These are phyloP conservation scores for Enhydra lutris DNA, from an alignment of 2,113 vertebrate species.

Conservation along the genomic window DNA sequence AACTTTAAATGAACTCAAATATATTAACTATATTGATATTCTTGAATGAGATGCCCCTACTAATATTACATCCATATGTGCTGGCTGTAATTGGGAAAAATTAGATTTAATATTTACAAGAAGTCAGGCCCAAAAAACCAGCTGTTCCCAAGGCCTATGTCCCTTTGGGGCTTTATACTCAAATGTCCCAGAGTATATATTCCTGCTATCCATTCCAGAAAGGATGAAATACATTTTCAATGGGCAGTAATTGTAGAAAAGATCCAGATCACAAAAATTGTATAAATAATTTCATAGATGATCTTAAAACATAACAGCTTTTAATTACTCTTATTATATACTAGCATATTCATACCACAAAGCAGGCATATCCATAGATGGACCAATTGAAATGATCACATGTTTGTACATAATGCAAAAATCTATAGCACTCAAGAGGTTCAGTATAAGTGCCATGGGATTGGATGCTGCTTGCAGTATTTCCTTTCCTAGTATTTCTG, in stretches of 20 bases:
- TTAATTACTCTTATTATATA: neutral
- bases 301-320: neutral
- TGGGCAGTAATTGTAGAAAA: neutral
- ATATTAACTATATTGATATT: constrained; percentile 45
- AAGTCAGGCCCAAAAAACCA: neutral
- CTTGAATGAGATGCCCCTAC: constrained; percentile 43
- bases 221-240: neutral
- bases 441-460: neutral
- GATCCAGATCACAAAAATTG: neutral
- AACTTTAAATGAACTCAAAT: constrained; percentile 59
- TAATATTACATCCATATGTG: constrained; percentile 60
- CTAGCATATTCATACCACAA: neutral
- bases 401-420: constrained; percentile 1
- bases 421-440: neutral
- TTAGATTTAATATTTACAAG: constrained; percentile 57
- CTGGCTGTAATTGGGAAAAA: constrained; percentile 54
- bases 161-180: constrained; percentile 9
- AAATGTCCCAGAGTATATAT: constrained; percentile 1
- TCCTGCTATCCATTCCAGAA: neutral
- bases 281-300: constrained; percentile 18
- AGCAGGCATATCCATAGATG: neutral
- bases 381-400: neutral
- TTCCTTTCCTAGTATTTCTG: constrained; percentile 10
- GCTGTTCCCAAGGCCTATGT: constrained; percentile 21
- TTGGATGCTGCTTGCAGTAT: neutral